Base-by-base conservation (phyloP, 2,797 vertebrate species). In the Otus scops region DNA sequence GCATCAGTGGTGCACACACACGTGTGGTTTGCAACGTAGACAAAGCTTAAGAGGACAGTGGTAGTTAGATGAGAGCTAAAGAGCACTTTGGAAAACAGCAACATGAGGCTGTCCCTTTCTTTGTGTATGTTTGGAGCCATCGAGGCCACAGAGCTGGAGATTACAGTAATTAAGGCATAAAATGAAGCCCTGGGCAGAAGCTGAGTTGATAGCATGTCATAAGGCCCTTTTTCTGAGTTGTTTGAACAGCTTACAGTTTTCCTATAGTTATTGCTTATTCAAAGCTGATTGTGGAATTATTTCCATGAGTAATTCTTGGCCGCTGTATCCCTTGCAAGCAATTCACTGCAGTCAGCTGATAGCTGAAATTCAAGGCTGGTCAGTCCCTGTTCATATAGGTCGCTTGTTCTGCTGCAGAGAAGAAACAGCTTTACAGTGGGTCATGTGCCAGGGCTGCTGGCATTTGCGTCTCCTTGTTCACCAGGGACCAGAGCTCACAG, bases 281-380 rank as follows among this genome's bases (percentile, higher is more conserved):
- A 89, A 91, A 96, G 79, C 69, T 84, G 71, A 89, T 76, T 88
- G 82, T 91, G 71, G 86, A 92, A 92, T 95, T 94, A 80, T 92
- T 97, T 96, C 89, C 93, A 85, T 96, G 89, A 96, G 79, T 94
- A 96, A 96, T 85, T 92, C 87, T 96, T 96, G 95, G 92, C 94
- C 0, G 0, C 78, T 36, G 19, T 70, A 50, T 30, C 61, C n/a
- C 39, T 79, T 83, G 69, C 45, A 70, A 89, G 57, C 32, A 77
- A 81, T 34, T 91, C 56, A 38, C 57, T 63, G 27, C 38, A 91
- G 78, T 77, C 90, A 93, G 91, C 30, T 83, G 92, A 91, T 60
- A 94, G 78, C 39, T 95, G 83, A 87, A 93, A 92, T 51, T 83
- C 71, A 83, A 89, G 81, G 47, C 65, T 53, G 84, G 70, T 87